A percentile compares a stretch with the other conserved stretches of the same genome.
Evolutionary conservation across 2,113 vertebrate species (phyloP).

Genomic region (Dolichotis patagonum): DNA sequence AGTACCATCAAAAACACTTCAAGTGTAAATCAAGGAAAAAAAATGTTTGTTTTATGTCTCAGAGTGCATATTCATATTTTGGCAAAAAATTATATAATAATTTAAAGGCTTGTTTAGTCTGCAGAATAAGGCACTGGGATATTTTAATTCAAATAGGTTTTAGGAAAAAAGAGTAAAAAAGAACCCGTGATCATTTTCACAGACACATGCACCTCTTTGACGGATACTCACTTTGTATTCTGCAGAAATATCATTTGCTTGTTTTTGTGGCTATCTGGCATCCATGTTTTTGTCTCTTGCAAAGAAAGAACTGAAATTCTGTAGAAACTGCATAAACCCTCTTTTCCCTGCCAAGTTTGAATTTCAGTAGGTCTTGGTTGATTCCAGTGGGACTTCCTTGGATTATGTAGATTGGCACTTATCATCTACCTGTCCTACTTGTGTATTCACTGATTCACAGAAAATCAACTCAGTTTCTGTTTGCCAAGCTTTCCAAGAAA

Average conservation of each 20-base stretch:
- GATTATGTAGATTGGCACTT: not conserved
- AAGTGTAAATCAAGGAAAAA: not conserved
- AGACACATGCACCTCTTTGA: not conserved
- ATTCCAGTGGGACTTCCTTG: not conserved
- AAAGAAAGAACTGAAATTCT: not conserved
- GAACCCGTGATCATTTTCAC: not conserved
- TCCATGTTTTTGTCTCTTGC: not conserved
- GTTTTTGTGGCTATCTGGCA: not conserved
- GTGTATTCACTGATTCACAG: not conserved
- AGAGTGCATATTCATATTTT: not conserved
- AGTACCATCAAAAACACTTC: not conserved
- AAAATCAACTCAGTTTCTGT: not conserved
- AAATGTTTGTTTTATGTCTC: conserved; percentile 46
- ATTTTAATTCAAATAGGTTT: not conserved
- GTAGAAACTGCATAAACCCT: not conserved
- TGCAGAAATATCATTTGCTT: not conserved
- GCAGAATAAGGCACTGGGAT: not conserved
- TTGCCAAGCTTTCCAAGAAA: not conserved
- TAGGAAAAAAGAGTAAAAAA: not conserved
- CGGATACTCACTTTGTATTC: not conserved
- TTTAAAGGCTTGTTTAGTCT: not conserved
- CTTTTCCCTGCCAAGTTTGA: not conserved
- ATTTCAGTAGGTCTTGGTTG: not conserved
- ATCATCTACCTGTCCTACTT: rapidly evolving
- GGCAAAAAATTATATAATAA: not conserved